phyloP scores from a whole-genome alignment of 2,797 vertebrate genomes.

The Gadopsis marmoratus region DNA sequence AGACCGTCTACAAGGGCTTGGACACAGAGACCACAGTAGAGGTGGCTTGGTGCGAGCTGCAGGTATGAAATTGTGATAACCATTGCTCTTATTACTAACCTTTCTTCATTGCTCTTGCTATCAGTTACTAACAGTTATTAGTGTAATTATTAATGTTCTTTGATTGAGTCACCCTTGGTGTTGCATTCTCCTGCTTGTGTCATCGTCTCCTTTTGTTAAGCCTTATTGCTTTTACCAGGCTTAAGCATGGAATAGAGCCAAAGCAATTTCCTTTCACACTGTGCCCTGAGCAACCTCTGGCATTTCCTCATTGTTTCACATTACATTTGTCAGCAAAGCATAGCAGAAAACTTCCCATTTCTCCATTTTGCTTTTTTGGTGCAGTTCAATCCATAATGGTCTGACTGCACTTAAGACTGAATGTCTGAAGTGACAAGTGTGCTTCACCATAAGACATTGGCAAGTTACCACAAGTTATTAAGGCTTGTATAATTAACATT shows the following conservation, averaged over 20 bases:
- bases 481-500: conserved; percentile 21
- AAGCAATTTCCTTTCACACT: conserved; percentile 38
- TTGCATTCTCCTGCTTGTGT: conserved; percentile 4
- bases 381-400: background rate
- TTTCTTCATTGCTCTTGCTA: background rate
- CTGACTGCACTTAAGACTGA: background rate
- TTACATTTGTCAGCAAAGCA: conserved; percentile 24
- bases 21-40: conserved; percentile 98
- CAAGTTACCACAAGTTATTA: conserved; percentile 6
- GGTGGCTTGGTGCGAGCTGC: conserved; percentile 97
- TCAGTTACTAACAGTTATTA: background rate
- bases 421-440: background rate
- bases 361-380: conserved; percentile 1
- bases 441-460: background rate
- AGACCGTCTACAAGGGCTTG: conserved; percentile 97
- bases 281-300: conserved; percentile 39
- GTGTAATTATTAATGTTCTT: background rate
- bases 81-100: background rate
- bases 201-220: conserved; percentile 20
- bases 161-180: background rate
- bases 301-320: conserved; percentile 48
- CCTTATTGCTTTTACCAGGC: conserved; percentile 15
- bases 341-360: conserved; percentile 5
- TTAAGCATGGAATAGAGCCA: conserved; percentile 11
- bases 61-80: conserved; percentile 85